These are phyloP conservation scores for Serranus cabrilla DNA, from an alignment of 2,797 vertebrate genomes.

Conservation along the genomic window DNA sequence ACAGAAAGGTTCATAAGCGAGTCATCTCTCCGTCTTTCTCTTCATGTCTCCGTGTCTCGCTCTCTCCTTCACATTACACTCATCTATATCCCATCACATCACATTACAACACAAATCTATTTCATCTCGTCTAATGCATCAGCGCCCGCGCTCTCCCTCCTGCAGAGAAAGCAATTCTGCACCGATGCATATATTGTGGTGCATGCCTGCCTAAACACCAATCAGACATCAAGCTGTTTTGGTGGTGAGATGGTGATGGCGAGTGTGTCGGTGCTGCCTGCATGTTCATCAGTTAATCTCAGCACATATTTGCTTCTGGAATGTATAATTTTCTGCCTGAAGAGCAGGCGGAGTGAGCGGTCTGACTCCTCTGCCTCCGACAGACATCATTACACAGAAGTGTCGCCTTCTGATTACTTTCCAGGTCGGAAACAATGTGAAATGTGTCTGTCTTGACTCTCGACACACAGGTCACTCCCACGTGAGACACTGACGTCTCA, in stretches of 20 bases:
- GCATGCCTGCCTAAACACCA: slow-evolving; percentile 1
- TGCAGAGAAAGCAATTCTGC: slow-evolving; percentile 23
- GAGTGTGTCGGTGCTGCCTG: background rate
- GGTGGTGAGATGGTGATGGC: background rate
- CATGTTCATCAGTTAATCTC: slow-evolving; percentile 22
- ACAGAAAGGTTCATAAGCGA: slow-evolving; percentile 42
- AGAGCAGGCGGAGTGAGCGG: slow-evolving; percentile 3
- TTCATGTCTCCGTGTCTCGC: background rate
- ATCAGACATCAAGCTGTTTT: background rate
- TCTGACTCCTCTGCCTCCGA: slow-evolving; percentile 5
- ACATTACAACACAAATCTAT: slow-evolving; percentile 40
- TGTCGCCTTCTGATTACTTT: slow-evolving; percentile 51
- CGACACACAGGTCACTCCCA: background rate
- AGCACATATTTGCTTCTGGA: background rate
- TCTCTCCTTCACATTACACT: slow-evolving; percentile 19
- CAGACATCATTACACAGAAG: slow-evolving; percentile 30
- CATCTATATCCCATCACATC: slow-evolving; percentile 17
- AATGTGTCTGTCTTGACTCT: slow-evolving; percentile 1
- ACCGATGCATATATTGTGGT: slow-evolving; percentile 15
- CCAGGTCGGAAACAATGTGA: slow-evolving; percentile 2
- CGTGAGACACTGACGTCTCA: background rate
- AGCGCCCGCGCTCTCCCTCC: background rate
- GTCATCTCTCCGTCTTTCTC: background rate
- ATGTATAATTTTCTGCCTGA: slow-evolving; percentile 36
- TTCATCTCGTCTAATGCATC: slow-evolving; percentile 47